Evolutionary conservation across 2,888 invertebrate species (phyloP).

Genomic region (Leptinotarsa rubiginosa): DNA sequence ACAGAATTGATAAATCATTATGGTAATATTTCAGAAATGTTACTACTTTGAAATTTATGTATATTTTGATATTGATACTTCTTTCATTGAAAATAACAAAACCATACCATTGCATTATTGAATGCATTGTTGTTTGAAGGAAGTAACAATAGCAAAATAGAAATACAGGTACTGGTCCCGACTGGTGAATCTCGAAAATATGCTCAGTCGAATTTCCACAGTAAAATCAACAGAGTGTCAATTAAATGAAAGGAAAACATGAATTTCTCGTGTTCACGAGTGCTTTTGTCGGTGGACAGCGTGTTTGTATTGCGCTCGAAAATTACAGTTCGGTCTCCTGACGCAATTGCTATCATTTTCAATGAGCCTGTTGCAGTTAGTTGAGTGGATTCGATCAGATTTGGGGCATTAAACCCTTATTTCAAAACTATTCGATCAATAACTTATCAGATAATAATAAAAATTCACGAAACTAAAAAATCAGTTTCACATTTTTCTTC

Average conservation of each 20-base stretch:
- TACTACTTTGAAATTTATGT: too few species aligned
- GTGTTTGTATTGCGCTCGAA: not conserved
- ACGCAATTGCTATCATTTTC: not conserved
- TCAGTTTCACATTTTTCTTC: too few species aligned
- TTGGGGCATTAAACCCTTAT: not conserved
- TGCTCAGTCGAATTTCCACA: not conserved
- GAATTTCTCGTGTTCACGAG: conserved; percentile 5
- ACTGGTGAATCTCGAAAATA: not conserved
- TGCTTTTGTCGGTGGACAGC: not conserved
- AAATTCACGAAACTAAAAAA: too few species aligned
- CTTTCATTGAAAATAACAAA: conserved; percentile 27
- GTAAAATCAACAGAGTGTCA: conserved; percentile 1
- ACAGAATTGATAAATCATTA: too few species aligned
- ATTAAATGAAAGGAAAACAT: conserved; percentile 11
- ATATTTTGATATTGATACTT: conserved; percentile 24
- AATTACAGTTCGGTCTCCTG: not conserved
- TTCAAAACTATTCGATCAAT: not conserved
- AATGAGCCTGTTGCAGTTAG: not conserved
- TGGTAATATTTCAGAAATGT: too few species aligned
- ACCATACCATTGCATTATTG: conserved; percentile 17
- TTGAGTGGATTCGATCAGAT: not conserved
- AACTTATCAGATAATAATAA: not conserved
- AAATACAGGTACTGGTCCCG: not conserved
- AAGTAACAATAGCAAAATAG: not conserved
- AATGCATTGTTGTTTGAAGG: conserved; percentile 17